Base-by-base conservation (phyloP, 2,113 vertebrate genomes). In the Eonycteris spelaea region DNA sequence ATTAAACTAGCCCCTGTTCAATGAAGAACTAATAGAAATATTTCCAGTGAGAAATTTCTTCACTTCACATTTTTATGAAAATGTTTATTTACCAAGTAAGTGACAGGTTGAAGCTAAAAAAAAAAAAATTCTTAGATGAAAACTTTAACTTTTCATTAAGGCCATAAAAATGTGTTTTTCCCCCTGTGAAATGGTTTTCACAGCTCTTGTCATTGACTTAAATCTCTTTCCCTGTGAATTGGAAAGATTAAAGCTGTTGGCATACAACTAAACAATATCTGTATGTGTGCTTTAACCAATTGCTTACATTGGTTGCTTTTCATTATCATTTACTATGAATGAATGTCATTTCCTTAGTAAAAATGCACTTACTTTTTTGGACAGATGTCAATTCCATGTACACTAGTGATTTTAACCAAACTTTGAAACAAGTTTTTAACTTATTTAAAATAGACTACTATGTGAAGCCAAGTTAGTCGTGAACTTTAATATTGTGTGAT, bases 311-410 rank as follows among this genome's bases (percentile, higher is more conserved):
- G 59, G 51, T 85, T 79, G 7, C 71, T 97, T 95, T 78, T 90
- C 67, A 91, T 94, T 95, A 68, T 10, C 18, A 86, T 75, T 90
- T 77, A 51, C 38, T 74, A 38, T 95, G 90, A 93, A 59, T 90
- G 74, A 90, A 86, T 95, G 86, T 18, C 89, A 95, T 55, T 92
- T 92, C 43, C 55, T 93, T 92, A 96, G 83, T 96, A 92, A 83
- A 95, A 95, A 87, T 93, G 5, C 53, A 63, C 45, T 77, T 57
- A 86, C 35, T 7, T 94, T 91, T 83, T 90, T 11, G 2, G 73
- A 86, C 84, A 96, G 38, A 92, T 94, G 51, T 74, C 74, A 92
- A 63, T 90, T 93, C 12, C 51, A 78, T 83, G 55, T 65, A 89
- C 30, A 40, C 21, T 75, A 94, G 59, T 89, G 78, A 68, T 61